Evolutionary conservation across 2,888 invertebrate species (phyloP), one percentile per base, ranked within the genome.

Genomic region (Phragmatobia fuliginosa): DNA sequence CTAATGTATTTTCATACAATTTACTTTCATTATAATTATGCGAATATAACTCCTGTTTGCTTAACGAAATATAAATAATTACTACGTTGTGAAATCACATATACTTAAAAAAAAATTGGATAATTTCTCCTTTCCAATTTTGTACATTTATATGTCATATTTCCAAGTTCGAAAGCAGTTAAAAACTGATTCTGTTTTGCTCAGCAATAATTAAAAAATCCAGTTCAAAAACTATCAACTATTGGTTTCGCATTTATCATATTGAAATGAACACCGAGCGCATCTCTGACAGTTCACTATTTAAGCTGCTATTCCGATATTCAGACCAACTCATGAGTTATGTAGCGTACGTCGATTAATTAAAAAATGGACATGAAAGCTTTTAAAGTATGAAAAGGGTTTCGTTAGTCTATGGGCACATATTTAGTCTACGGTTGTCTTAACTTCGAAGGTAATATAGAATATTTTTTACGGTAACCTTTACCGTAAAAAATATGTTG

Each of bases 231-330:
- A 60, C 66, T 49, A 10, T 31, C 63, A 70, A 72, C 66, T 76
- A 74, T 77, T 52, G 71, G 49, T 64, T 75, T 66, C 67, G 62
- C 76, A 77, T 83, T 72, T 76, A 79, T 81, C 77, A 77, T 66
- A 14, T 36, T 38, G 52, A 70, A 82, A 70, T 70, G 73, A 63
- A 68, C 68, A 73, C 61, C 72, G 73, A 75, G 72, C 52, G 36
- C 66, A 68, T 68, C 65, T 68, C 62, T 66, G 77, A 72, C 81
- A 76, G 74, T 76, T 74, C 76, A 71, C 79, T 83, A 77, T 79
- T 70, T 73, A 78, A 77, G 79, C 41, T 68, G 79, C 76, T 62
- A 70, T 52, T 49, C 58, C 71, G 45, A 68, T 78, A 71, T 73
- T 72, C 31, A 61, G 56, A 16, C 49, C 18, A 61, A 71, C 38